A percentile compares a stretch with the other conserved stretches of the same genome.
phyloP scores from a whole-genome alignment of 2,888 invertebrate species.

The Microctonus aethiopoides region DNA sequence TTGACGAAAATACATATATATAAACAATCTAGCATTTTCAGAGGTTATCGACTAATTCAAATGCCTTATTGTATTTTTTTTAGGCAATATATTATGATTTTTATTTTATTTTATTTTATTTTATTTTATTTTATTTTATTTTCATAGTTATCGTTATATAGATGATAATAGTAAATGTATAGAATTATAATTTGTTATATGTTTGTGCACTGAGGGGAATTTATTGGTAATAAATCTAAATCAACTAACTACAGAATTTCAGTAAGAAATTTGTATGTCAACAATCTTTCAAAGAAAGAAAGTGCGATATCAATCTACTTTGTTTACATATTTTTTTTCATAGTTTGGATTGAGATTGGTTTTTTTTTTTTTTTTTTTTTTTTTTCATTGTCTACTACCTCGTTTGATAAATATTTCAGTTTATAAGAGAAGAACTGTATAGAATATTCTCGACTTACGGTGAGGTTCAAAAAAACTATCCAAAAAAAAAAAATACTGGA shows the following conservation, averaged over 20 bases:
- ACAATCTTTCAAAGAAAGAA: neutral
- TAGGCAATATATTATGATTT: no score
- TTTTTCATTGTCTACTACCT: no score
- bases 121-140: no score
- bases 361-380: no score
- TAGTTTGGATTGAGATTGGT: neutral
- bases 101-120: no score
- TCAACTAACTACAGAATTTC: neutral
- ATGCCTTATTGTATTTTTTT: no score
- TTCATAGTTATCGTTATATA: no score
- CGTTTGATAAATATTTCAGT: neutral
- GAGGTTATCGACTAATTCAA: no score
- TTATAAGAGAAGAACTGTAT: neutral
- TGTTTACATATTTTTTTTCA: neutral
- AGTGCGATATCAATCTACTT: neutral
- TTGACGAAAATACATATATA: no score
- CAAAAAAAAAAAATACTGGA: neutral
- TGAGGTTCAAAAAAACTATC: neutral
- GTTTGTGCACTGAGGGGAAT: neutral
- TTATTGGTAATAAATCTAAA: neutral
- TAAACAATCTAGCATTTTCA: no score
- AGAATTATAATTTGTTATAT: neutral
- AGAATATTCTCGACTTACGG: neutral
- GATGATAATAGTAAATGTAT: no score
- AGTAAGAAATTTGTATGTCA: slow-evolving; percentile 6